These are phyloP conservation scores for Phocoena phocoena DNA, from an alignment of 2,113 vertebrate genomes.

Conservation along the genomic window DNA sequence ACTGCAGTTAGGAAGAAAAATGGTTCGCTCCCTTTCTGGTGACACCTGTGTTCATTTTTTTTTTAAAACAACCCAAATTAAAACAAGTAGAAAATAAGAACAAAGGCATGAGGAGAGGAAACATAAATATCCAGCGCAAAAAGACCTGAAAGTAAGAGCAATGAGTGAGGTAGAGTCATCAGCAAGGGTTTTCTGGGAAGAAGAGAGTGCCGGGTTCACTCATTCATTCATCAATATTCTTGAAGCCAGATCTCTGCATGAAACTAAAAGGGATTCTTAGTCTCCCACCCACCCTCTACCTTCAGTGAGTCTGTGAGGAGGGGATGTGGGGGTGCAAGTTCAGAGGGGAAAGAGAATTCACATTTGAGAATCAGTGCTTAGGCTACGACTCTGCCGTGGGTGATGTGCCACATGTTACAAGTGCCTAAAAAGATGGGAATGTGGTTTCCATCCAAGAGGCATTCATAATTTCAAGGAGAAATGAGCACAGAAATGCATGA, in stretches of 20 bases:
- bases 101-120: not conserved
- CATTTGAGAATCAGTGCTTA: not conserved
- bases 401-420: not conserved
- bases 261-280: not conserved
- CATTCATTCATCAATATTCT: not conserved
- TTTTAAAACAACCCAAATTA: not conserved
- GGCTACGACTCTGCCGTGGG: not conserved
- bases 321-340: not conserved
- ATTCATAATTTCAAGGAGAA: not conserved
- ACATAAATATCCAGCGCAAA: not conserved
- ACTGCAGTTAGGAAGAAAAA: not conserved
- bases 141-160: not conserved
- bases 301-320: not conserved
- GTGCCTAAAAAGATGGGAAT: not conserved
- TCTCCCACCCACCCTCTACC: not conserved
- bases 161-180: not conserved
- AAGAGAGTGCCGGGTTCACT: not conserved
- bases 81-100: conserved; percentile 7
- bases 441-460: not conserved
- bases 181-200: not conserved
- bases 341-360: not conserved
- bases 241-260: not conserved
- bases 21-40: not conserved
- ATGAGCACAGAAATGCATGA: not conserved
- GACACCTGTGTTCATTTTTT: not conserved